These are phyloP conservation scores for Bambusicola thoracicus DNA, from an alignment of 2,113 vertebrate genomes.

Conservation along the genomic window DNA sequence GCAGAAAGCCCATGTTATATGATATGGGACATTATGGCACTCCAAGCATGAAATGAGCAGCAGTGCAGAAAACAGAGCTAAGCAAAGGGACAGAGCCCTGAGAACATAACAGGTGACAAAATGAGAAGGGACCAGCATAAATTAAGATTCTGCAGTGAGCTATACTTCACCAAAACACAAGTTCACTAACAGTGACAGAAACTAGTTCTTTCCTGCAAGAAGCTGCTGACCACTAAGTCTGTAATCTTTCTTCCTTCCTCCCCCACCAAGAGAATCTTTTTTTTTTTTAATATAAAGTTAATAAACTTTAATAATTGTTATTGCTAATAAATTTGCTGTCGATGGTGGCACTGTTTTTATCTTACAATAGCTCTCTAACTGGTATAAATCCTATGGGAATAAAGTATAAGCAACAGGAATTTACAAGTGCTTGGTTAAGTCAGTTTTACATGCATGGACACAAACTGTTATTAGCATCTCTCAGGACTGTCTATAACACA, in stretches of 20 bases:
- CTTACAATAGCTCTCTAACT: background rate
- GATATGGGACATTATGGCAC: background rate
- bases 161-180: background rate
- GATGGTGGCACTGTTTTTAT: background rate
- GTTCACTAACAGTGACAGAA: background rate
- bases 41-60: background rate
- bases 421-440: background rate
- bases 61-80: background rate
- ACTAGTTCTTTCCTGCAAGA: background rate
- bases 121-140: background rate
- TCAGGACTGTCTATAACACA: background rate
- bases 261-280: background rate
- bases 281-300: too few species aligned
- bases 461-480: background rate
- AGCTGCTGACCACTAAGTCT: background rate
- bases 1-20: background rate
- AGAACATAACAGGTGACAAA: rapidly evolving
- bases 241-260: background rate
- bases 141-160: background rate
- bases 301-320: background rate
- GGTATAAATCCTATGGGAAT: background rate
- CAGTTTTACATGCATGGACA: background rate
- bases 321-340: background rate
- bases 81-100: background rate
- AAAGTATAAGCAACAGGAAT: background rate